Conservation (phyloP, 2,113 vertebrate genomes). For the Takifugu bimaculatus region DNA sequence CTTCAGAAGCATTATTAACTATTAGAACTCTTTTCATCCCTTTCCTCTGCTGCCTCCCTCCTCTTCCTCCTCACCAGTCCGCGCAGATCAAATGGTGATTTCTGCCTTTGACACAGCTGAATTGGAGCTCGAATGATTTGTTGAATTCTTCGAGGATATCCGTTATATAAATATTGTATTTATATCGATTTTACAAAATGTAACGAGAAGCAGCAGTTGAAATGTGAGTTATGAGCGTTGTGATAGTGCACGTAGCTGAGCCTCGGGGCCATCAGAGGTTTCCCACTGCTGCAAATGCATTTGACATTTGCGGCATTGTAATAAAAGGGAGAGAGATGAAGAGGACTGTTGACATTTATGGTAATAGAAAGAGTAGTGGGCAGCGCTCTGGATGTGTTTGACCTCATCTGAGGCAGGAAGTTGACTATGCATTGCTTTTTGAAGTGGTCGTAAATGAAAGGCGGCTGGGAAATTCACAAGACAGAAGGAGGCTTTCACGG, state of each 20-base stretch:
- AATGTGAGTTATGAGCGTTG: constrained; percentile 6
- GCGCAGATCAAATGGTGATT: too few relatives aligned
- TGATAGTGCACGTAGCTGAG: constrained; percentile 3
- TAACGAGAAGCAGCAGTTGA: constrained; percentile 2
- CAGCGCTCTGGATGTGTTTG: constrained; percentile 64
- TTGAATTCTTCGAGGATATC: too few relatives aligned
- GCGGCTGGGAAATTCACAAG: constrained; percentile 58
- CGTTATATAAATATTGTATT: constrained; percentile 11
- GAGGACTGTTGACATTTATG: constrained; percentile 78
- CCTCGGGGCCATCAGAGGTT: constrained; percentile 32
- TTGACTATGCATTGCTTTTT: constrained; percentile 77
- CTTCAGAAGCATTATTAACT: too few relatives aligned
- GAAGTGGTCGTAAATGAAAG: constrained; percentile 72
- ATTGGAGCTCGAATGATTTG: too few relatives aligned
- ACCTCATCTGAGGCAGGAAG: constrained; percentile 63
- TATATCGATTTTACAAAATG: neutral
- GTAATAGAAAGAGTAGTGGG: constrained; percentile 70
- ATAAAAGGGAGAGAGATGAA: constrained; percentile 72
- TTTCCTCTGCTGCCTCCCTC: too few relatives aligned
- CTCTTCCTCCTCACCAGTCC: too few relatives aligned
- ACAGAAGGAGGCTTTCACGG: constrained; percentile 27
- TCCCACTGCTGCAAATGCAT: constrained; percentile 64
- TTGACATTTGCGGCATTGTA: constrained; percentile 72
- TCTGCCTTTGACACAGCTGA: too few relatives aligned
- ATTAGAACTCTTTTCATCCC: too few relatives aligned